Percentiles rank a stretch among this genome's conserved stretches.
These are phyloP conservation scores for Porites cylindrica DNA, from an alignment of 92 coral and sea anemone species.

Conservation along the genomic window DNA sequence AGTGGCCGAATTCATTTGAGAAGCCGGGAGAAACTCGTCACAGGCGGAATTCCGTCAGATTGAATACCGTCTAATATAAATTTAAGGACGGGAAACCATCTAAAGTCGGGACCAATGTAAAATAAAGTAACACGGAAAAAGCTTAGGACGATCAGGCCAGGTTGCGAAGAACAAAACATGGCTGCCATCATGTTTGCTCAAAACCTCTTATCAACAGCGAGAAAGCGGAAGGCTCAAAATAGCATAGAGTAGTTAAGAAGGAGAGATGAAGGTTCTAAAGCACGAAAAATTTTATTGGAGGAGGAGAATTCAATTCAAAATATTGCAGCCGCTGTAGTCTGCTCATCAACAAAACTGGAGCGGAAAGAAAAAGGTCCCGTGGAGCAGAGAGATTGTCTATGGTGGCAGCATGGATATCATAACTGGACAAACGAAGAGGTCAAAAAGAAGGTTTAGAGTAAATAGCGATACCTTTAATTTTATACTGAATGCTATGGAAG, in stretches of 20 bases:
- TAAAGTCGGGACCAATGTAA: not conserved
- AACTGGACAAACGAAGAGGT: constrained; percentile 59
- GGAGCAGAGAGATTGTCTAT: constrained; percentile 32
- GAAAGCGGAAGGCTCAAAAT: constrained; percentile 18
- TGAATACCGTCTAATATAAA: constrained; percentile 21
- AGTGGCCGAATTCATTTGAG: too few species aligned
- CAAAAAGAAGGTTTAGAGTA: constrained; percentile 53
- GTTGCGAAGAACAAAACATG: not conserved
- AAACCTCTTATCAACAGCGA: constrained; percentile 3
- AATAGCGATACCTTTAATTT: constrained; percentile 26
- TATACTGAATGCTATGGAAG: constrained; percentile 6
- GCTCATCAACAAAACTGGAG: constrained; percentile 38
- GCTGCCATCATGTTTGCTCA: constrained; percentile 4
- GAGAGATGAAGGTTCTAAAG: constrained; percentile 10
- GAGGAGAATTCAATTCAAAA: constrained; percentile 46
- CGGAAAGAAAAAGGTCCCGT: constrained; percentile 40
- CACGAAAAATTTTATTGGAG: constrained; percentile 16
- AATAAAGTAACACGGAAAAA: too few species aligned
- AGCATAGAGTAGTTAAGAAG: constrained; percentile 8
- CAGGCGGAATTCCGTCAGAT: too few species aligned
- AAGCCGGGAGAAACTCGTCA: too few species aligned
- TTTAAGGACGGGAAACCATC: constrained; percentile 16
- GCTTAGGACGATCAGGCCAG: not conserved
- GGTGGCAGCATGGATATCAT: constrained; percentile 67
- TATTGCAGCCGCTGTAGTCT: constrained; percentile 42